Evolutionary conservation across 2,113 vertebrate species (phyloP), one percentile per base, ranked within the genome.

Genomic region (Trogon melanurus): DNA sequence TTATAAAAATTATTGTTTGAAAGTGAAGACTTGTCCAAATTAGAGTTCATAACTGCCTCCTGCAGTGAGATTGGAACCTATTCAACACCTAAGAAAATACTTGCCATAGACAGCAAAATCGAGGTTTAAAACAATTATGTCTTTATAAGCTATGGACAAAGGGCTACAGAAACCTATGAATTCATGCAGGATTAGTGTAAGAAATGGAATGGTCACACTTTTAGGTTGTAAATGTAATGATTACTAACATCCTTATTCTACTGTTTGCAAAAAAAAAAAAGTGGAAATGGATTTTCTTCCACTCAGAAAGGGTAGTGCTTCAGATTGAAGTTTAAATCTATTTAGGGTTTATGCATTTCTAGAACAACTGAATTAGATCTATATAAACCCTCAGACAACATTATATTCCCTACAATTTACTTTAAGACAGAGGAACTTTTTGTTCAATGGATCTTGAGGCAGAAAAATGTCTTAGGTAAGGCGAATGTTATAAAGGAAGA

Each of bases 1-100:
- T 97, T 93, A 91, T 64, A 94, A 93, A 88, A 96, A 88, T 88
- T 74, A 90, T 26, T 88, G 21, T 71, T 82, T 72, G 45, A 75
- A 82, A 58, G 17, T 76, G 75, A 75, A 20, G 65, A 8, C 76
- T 83, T 96, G 81, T 82, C 64, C 53, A 94, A 65, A 94, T 83
- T 73, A 83, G 60, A 85, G 74, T 66, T 91, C 64, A 47, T 58
- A 94, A 83, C 34, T 82, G 47, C 78, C 36, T 73, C 93, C 85
- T 92, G 56, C 81, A 1, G 73, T 56, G 90, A 94, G 30, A 88
- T 29, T 85, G 84, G 92, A 94, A 61, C 38, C 45, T 48, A 67
- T 27, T 85, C 85, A 91, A 26, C 20, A 61, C 30, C 26, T 56
- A 70, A 84, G 32, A 58, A 89, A 84, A 86, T 36, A 89, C 22